A percentile compares a stretch with the other conserved stretches of the same genome.
These are phyloP conservation scores for Gnatocerus cornutus DNA, from an alignment of 2,888 invertebrate genomes.

Conservation along the genomic window DNA sequence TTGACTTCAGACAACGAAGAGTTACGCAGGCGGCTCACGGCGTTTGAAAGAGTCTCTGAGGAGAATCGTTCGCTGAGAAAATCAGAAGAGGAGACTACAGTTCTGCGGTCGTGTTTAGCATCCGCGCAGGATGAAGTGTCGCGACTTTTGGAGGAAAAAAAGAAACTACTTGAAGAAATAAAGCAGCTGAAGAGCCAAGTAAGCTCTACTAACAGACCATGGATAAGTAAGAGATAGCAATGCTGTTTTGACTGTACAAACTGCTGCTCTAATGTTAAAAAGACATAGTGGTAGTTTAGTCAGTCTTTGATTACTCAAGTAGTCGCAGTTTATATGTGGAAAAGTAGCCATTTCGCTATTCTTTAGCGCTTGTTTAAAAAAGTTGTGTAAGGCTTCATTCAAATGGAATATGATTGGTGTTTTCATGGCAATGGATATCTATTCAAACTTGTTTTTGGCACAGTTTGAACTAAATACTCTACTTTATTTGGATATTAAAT, in stretches of 20 bases:
- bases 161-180: slow-evolving; percentile 81
- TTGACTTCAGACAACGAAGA: slow-evolving; percentile 78
- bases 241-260: slow-evolving; percentile 82
- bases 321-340: slow-evolving; percentile 29
- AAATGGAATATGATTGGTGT: slow-evolving; percentile 31
- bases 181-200: slow-evolving; percentile 77
- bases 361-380: slow-evolving; percentile 31
- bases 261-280: slow-evolving; percentile 72
- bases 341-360: slow-evolving; percentile 19
- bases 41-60: slow-evolving; percentile 76
- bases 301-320: slow-evolving; percentile 23
- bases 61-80: slow-evolving; percentile 73
- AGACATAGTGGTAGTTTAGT: slow-evolving; percentile 56
- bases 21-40: slow-evolving; percentile 75
- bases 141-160: slow-evolving; percentile 82
- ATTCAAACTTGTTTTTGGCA: slow-evolving; percentile 43
- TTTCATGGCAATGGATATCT: slow-evolving; percentile 12
- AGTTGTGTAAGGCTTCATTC: slow-evolving; percentile 22
- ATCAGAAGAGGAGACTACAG: slow-evolving; percentile 76
- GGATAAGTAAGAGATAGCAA: slow-evolving; percentile 80
- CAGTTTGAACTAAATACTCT: slow-evolving; percentile 17
- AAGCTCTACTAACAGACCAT: slow-evolving; percentile 65
- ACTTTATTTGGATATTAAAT: neutral
- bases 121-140: slow-evolving; percentile 85
- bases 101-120: slow-evolving; percentile 75